phyloP scores from a whole-genome alignment of 1,140 invertebrate species.

The Wiebesia pumilae region DNA sequence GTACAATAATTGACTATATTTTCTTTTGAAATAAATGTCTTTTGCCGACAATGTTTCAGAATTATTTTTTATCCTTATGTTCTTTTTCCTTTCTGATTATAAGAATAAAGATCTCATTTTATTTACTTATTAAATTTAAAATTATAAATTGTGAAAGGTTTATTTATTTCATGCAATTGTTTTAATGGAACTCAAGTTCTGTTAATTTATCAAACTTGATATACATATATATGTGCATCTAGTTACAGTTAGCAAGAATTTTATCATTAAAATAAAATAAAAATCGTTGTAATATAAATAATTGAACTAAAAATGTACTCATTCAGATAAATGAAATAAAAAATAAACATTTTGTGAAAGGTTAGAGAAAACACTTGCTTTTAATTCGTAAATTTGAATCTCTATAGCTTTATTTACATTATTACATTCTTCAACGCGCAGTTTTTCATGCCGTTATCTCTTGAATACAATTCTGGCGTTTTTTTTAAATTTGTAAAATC shows the following conservation, averaged over 20 bases:
- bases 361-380: conserved; percentile 35
- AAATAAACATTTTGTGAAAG: neutral
- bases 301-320: no score
- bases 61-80: conserved; percentile 34
- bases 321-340: neutral
- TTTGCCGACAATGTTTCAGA: neutral
- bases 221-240: no score
- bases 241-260: no score
- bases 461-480: conserved; percentile 46
- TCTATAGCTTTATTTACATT: conserved; percentile 57
- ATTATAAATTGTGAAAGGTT: neutral
- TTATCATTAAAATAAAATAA: no score
- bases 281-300: no score
- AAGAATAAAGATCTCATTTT: neutral
- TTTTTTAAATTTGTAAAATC: conserved; percentile 57
- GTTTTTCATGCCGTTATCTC: conserved; percentile 10
- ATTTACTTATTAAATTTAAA: neutral
- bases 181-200: no score
- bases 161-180: neutral
- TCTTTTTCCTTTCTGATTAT: neutral
- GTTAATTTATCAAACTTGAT: no score
- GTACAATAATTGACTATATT: conserved; percentile 55
- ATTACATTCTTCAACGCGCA: conserved; percentile 48
- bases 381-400: conserved; percentile 38
- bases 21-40: conserved; percentile 56